These are phyloP conservation scores for Drosophila saltans DNA, from an alignment of 1,140 invertebrate species.

Conservation along the genomic window DNA sequence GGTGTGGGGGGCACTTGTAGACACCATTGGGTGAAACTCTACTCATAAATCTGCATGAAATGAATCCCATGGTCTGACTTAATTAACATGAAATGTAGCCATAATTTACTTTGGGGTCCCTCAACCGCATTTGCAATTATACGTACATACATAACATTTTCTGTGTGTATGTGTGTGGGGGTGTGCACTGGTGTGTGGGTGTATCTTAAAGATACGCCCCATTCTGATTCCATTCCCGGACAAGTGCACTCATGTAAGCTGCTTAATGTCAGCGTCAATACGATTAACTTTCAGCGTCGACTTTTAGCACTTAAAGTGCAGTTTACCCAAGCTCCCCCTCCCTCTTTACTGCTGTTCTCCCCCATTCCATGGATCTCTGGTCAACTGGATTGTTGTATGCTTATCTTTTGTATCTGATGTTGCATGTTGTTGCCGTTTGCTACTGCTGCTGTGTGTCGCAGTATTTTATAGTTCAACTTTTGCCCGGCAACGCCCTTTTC, in stretches of 20 bases:
- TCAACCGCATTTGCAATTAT: constrained; percentile 42
- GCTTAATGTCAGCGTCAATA: constrained; percentile 65
- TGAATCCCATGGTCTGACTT: constrained; percentile 45
- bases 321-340: constrained; percentile 29
- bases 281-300: constrained; percentile 62
- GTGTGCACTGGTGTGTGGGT: neutral
- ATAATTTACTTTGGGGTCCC: constrained; percentile 25
- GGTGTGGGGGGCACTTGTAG: neutral
- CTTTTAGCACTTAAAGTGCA: constrained; percentile 70
- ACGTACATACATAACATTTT: constrained; percentile 18
- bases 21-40: constrained; percentile 21
- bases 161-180: constrained; percentile 13
- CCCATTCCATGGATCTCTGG: neutral
- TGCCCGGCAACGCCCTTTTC: constrained; percentile 34
- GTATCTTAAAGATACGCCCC: constrained; percentile 55
- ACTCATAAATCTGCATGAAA: constrained; percentile 73
- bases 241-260: constrained; percentile 53
- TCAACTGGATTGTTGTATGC: constrained; percentile 38
- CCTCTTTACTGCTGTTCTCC: neutral
- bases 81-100: constrained; percentile 21
- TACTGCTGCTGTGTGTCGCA: constrained; percentile 37
- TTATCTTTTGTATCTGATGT: constrained; percentile 49
- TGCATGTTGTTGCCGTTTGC: constrained; percentile 11
- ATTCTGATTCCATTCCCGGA: neutral
- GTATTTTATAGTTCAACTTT: constrained; percentile 70